A percentile compares a stretch with the other conserved stretches of the same genome.
These are phyloP conservation scores for Psephotus haematonotus DNA, from an alignment of 2,113 vertebrate genomes.

Conservation along the genomic window DNA sequence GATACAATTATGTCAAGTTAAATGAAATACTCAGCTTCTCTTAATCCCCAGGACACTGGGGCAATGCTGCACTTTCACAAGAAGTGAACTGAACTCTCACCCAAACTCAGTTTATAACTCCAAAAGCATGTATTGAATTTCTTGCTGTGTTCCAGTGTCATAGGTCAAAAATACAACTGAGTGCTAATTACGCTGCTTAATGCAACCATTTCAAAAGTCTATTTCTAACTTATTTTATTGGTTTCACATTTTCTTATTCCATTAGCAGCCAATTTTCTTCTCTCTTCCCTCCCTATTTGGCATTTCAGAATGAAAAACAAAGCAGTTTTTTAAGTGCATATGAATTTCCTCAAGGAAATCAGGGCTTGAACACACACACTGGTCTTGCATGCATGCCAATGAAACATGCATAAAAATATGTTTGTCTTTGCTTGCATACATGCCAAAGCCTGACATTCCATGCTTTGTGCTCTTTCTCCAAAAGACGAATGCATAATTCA, in stretches of 20 bases:
- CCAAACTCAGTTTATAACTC: background rate
- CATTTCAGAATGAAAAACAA: slow-evolving; percentile 34
- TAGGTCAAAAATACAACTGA: background rate
- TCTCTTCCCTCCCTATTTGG: background rate
- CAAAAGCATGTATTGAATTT: background rate
- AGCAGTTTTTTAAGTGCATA: slow-evolving; percentile 3
- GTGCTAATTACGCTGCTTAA: background rate
- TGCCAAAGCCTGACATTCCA: slow-evolving; percentile 2
- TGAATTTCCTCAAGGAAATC: slow-evolving; percentile 55
- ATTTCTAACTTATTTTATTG: background rate
- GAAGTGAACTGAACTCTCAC: background rate
- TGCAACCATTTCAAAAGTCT: background rate
- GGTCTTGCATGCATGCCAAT: background rate
- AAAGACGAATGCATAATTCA: slow-evolving; percentile 41
- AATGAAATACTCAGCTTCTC: background rate
- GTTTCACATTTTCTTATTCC: slow-evolving; percentile 6
- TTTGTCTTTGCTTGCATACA: background rate
- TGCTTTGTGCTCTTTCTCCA: slow-evolving; percentile 35
- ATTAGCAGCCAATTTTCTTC: background rate
- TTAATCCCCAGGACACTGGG: background rate
- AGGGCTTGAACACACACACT: background rate
- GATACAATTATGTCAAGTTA: background rate
- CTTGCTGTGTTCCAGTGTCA: background rate
- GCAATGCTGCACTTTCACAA: background rate
- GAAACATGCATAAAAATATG: slow-evolving; percentile 9